Base-by-base conservation (phyloP, 2,888 invertebrate species). In the Cantharis rufa region DNA sequence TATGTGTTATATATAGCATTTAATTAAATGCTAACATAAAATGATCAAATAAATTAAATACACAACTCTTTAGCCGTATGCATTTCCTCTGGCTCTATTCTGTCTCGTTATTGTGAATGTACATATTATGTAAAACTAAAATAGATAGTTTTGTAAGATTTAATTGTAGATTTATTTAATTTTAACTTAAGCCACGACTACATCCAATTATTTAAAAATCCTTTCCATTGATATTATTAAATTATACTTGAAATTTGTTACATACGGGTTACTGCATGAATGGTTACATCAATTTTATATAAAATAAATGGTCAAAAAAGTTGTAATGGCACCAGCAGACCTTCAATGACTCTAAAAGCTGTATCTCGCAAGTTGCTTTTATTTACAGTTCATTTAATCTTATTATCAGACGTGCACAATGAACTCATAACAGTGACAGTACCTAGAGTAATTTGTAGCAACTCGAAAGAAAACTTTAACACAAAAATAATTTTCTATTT, bases 311-410 rank as follows among this genome's bases (percentile, higher is more conserved):
- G 5, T 21, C 32, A 32, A 72, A 66, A 48, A 66, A 66, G 66
- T 66, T 72, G 72, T 72, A 72, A 72, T 72, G 66, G 27, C 66
- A 64, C 66, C 62, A 66, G 27, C 72, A 72, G 72, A 66, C 28
- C 66, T 72, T 48, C 48, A 72, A 66, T 72, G 72, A 66, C 48
- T 66, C 28, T 66, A 28, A 66, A 32, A 48, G 66, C 66, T 66
- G 66, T 66, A 72, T 72, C 72, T 66, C 66, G 72, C 28, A 64
- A 66, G 72, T 32, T 66, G 72, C 66, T 72, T 48, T 72, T 72
- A 28, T 66, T 72, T 72, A 72, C 72, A 72, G 32, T 72, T 72
- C 72, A 72, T 66, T 72, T 72, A 72, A 32, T 72, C 66, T 62
- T 66, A 72, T 66, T 72, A 21, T 66, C 64, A 66, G 66, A 62